Evolutionary conservation across 2,113 vertebrate genomes (phyloP).

Genomic region (Circaetus gallicus): DNA sequence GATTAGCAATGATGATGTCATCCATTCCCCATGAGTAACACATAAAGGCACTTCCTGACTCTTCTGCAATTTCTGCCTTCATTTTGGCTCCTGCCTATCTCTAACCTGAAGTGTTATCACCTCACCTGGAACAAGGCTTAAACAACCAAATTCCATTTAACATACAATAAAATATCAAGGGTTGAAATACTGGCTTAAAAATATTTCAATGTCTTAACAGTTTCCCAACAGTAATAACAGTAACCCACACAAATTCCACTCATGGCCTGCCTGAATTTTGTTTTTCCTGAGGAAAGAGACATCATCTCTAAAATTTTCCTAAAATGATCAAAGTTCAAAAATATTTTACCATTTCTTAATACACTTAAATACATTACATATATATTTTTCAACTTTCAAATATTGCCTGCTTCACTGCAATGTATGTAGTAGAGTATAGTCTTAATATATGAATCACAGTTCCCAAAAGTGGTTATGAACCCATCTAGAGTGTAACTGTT

Average conservation of each 20-base stretch:
- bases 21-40: not conserved
- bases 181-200: not conserved
- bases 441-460: not conserved
- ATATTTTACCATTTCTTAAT: not conserved
- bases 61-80: not conserved
- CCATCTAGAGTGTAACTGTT: not conserved
- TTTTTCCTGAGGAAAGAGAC: not conserved
- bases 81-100: not conserved
- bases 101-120: not conserved
- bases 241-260: not conserved
- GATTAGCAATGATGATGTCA: not conserved
- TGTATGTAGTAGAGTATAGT: not conserved
- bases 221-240: not conserved
- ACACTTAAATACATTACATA: not conserved
- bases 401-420: not conserved
- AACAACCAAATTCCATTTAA: not conserved
- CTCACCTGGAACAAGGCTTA: not conserved
- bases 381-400: not conserved
- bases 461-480: not conserved
- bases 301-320: not conserved
- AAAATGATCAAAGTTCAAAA: not conserved
- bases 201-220: not conserved
- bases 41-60: not conserved
- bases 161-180: accelerated
- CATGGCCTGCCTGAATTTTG: not conserved